Evolutionary conservation across 2,113 vertebrate genomes (phyloP).

Genomic region (Astatoreochromis straeleni): DNA sequence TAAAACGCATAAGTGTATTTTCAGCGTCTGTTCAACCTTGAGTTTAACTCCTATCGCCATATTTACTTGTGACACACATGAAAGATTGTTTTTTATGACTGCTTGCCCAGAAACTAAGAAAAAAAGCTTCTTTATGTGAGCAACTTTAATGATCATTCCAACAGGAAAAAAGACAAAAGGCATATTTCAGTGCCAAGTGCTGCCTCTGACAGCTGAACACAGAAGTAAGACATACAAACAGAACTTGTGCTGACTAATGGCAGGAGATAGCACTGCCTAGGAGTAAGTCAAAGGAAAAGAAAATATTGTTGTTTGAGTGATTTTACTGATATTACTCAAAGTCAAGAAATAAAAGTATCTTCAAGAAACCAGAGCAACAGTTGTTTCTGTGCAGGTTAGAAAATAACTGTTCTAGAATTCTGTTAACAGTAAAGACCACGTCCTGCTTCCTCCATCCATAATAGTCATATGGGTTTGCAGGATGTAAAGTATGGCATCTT

Average conservation of each 20-base stretch:
- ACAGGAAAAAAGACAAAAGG: background rate
- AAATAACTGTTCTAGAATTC: background rate
- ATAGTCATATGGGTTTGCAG: background rate
- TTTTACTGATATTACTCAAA: background rate
- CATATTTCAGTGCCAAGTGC: conserved; percentile 1
- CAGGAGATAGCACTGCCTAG: background rate
- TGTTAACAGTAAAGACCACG: background rate
- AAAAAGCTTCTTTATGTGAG: background rate
- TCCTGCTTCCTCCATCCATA: background rate
- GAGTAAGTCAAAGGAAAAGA: background rate
- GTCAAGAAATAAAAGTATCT: background rate
- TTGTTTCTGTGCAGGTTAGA: conserved; percentile 27
- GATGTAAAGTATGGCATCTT: background rate
- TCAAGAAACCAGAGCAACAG: background rate
- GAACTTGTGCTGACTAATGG: background rate
- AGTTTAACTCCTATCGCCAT: conserved; percentile 35
- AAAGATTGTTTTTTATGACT: conserved; percentile 22
- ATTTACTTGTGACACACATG: conserved; percentile 52
- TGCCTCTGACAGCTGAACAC: conserved; percentile 35
- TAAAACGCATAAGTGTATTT: conserved; percentile 40
- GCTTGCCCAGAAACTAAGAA: background rate
- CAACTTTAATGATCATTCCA: conserved; percentile 32
- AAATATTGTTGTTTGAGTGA: conserved; percentile 1
- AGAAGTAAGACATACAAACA: conserved; percentile 13
- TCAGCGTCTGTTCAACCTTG: conserved; percentile 36